Percentiles rank a stretch among this genome's conserved stretches.
Evolutionary conservation across 2,888 invertebrate species (phyloP).

Genomic region (Meteorus colon): DNA sequence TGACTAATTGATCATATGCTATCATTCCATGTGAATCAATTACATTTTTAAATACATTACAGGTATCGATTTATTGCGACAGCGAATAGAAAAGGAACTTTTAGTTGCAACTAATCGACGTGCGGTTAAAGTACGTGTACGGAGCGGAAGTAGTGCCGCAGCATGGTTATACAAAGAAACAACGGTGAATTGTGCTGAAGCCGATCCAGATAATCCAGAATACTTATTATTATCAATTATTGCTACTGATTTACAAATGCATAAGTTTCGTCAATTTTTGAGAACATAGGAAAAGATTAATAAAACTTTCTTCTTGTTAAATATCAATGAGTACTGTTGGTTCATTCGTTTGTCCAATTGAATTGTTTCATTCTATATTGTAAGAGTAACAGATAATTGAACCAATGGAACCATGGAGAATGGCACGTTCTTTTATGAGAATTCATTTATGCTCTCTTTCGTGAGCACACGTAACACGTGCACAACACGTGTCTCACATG

Average conservation of each 20-base stretch:
- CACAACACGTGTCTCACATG: slow-evolving; percentile 45
- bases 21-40: slow-evolving; percentile 14
- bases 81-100: slow-evolving; percentile 74
- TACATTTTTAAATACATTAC: slow-evolving; percentile 32
- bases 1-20: background rate
- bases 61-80: slow-evolving; percentile 74
- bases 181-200: slow-evolving; percentile 75
- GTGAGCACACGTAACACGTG: slow-evolving; percentile 42
- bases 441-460: slow-evolving; percentile 39
- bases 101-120: slow-evolving; percentile 75
- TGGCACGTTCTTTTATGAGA: slow-evolving; percentile 39
- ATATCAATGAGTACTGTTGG: background rate
- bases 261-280: slow-evolving; percentile 75
- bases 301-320: background rate
- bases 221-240: slow-evolving; percentile 77
- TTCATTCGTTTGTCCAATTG: background rate
- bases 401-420: slow-evolving; percentile 29
- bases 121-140: slow-evolving; percentile 76
- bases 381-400: slow-evolving; percentile 26
- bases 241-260: slow-evolving; percentile 75
- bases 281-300: slow-evolving; percentile 51
- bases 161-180: slow-evolving; percentile 81
- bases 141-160: slow-evolving; percentile 76
- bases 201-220: slow-evolving; percentile 75
- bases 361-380: background rate